These are phyloP conservation scores for Teinopalpus imperialis DNA, from an alignment of 2,888 invertebrate genomes.

Conservation along the genomic window DNA sequence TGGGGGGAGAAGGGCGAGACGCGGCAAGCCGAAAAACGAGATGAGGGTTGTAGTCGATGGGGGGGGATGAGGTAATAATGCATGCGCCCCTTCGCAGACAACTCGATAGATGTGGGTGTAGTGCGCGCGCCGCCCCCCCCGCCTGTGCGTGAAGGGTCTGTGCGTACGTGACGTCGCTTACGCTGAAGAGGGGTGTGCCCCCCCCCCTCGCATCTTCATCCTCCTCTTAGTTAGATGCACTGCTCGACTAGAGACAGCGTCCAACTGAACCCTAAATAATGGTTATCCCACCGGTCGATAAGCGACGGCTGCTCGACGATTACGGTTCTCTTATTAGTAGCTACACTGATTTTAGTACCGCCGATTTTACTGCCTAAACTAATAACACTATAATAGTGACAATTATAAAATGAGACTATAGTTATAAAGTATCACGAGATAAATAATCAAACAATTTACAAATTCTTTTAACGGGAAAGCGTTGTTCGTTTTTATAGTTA, in stretches of 20 bases:
- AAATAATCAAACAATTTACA: no score
- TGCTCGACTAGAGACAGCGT: conserved; percentile 52
- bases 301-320: no score
- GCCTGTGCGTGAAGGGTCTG: conserved; percentile 52
- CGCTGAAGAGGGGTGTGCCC: conserved; percentile 48
- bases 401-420: no score
- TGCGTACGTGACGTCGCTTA: conserved; percentile 69
- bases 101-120: conserved; percentile 58
- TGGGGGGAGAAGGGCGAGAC: conserved; percentile 46
- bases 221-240: conserved; percentile 57
- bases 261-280: conserved; percentile 41
- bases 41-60: conserved; percentile 47
- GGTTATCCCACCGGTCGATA: no score
- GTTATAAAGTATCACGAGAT: no score
- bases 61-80: conserved; percentile 61
- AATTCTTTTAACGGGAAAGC: no score
- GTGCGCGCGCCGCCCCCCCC: conserved; percentile 63
- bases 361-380: no score
- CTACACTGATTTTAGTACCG: no score
- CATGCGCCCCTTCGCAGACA: conserved; percentile 64
- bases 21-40: conserved; percentile 41
- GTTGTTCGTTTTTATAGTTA: no score
- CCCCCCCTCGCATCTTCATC: conserved; percentile 60
- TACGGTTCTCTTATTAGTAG: no score
- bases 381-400: no score